phyloP scores from a whole-genome alignment of 2,888 invertebrate genomes.

The Dolomedes plantarius region DNA sequence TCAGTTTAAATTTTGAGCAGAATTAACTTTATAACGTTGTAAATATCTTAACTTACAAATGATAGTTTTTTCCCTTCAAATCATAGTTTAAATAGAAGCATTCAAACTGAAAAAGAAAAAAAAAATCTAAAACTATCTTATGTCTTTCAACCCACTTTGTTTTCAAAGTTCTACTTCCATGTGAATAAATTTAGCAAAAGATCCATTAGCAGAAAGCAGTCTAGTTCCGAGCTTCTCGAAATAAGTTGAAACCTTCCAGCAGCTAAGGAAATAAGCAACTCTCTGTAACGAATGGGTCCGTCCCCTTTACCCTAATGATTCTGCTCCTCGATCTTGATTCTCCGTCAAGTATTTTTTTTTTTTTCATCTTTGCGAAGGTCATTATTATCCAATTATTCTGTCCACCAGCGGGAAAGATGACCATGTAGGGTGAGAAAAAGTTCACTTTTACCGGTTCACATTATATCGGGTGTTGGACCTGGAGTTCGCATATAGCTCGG shows the following conservation, averaged over 20 bases:
- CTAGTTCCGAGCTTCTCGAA: conserved; percentile 24
- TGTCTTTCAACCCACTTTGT: not conserved
- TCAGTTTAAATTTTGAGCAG: too few species aligned
- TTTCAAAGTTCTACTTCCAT: not conserved
- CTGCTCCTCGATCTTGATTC: conserved; percentile 15
- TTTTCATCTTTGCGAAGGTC: conserved; percentile 28
- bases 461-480: not conserved
- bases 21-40: too few species aligned
- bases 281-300: conserved; percentile 31
- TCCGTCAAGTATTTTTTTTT: not conserved
- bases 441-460: not conserved
- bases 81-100: too few species aligned
- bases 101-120: not conserved
- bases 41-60: too few species aligned
- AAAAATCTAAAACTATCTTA: not conserved
- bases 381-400: conserved; percentile 64
- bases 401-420: conserved; percentile 60
- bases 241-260: conserved; percentile 21
- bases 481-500: not conserved
- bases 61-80: too few species aligned
- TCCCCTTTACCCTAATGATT: conserved; percentile 34
- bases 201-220: conserved; percentile 33
- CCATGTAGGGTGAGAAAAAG: conserved; percentile 37
- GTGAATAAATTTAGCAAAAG: conserved; percentile 31
- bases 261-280: not conserved